Evolutionary conservation across 2,888 invertebrate species (phyloP), one percentile per base, ranked within the genome.

Genomic region (Cosmopolites sordidus): DNA sequence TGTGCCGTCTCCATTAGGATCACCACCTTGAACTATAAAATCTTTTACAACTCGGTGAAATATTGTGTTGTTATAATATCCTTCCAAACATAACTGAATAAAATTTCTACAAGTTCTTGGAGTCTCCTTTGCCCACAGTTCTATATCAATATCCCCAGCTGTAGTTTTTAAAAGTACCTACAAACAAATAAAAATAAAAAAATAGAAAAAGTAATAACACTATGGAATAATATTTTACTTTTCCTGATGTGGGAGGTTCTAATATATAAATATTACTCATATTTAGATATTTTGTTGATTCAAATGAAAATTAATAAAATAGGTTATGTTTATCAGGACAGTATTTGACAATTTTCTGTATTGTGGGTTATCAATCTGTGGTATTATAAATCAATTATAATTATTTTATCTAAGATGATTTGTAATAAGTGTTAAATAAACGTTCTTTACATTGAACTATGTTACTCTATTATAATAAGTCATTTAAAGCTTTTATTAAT

Each of bases 241-340:
- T 97, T 64, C 96, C 98, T 41, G 86, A 82, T 0, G 97, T 92
- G 8, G 93, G 92, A 9, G 98, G 98, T 76, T 98, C 98, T 72
- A 94, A 91, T 66, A 98, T 94, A 69, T 98, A 98, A 72, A 97
- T 92, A 67, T 90, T 97, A 82, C 96, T 97, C 97, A 98, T 98
- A 62, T 11, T 33, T 3, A 27, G 27, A 9, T 5, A 27, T 42
- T 42, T n/a, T n/a, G n/a, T n/a, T n/a, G n/a, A n/a, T n/a, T n/a
- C n/a, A n/a, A n/a, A n/a, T n/a, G n/a, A n/a, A n/a, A n/a, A n/a
- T n/a, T n/a, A n/a, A n/a, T n/a, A n/a, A n/a, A n/a, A n/a, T n/a
- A n/a, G n/a, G n/a, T n/a, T n/a, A n/a, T n/a, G n/a, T n/a, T n/a
- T n/a, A n/a, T n/a, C n/a, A n/a, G n/a, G n/a, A n/a, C n/a, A n/a